phyloP scores from a whole-genome alignment of 2,797 vertebrate genomes.

The Poecilia picta region DNA sequence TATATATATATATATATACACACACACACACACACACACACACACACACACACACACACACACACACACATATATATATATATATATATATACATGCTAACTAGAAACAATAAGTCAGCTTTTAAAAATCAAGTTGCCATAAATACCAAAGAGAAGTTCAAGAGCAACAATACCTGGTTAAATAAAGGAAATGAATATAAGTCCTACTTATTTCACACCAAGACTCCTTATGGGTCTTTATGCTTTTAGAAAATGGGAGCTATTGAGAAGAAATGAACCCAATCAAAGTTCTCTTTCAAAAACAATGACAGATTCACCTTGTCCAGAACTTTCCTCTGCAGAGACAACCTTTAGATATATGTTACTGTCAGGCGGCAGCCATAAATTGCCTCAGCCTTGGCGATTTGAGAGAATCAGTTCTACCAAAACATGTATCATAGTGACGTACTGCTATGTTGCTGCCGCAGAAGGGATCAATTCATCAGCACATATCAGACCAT shows the following conservation, averaged over 20 bases:
- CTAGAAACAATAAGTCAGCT: too few species aligned
- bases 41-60: too few species aligned
- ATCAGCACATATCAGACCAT: constrained; percentile 55
- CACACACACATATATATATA: too few species aligned
- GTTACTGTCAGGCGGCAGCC: constrained; percentile 42
- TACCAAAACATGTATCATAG: constrained; percentile 52
- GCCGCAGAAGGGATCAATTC: constrained; percentile 51
- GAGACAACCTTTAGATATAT: constrained; percentile 45
- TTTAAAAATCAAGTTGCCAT: background rate
- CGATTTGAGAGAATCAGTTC: constrained; percentile 51
- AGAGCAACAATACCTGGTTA: background rate
- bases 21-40: too few species aligned
- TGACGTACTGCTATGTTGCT: constrained; percentile 38
- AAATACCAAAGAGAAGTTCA: background rate
- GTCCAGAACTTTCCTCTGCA: constrained; percentile 31
- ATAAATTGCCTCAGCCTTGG: constrained; percentile 45
- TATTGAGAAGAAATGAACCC: constrained; percentile 16
- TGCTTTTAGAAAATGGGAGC: constrained; percentile 17
- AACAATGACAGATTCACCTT: constrained; percentile 41
- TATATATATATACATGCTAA: too few species aligned
- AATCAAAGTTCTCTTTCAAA: constrained; percentile 34
- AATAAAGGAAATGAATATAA: too few species aligned
- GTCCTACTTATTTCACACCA: background rate
- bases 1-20: too few species aligned
- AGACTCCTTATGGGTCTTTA: constrained; percentile 15